phyloP scores from a whole-genome alignment of 2,888 invertebrate species.

The Melieria crassipennis region DNA sequence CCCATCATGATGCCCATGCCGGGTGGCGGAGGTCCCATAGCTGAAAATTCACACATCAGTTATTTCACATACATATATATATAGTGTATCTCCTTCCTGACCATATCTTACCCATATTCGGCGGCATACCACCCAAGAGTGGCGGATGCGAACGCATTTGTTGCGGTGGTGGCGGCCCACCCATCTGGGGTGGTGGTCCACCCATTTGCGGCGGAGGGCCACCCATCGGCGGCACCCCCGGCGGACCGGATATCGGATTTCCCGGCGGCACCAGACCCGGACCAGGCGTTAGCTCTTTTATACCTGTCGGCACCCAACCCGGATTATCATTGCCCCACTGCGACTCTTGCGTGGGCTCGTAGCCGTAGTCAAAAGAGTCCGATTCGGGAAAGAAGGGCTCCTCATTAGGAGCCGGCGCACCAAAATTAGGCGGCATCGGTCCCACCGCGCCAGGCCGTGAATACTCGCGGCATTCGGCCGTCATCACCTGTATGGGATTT shows the following conservation, averaged over 20 bases:
- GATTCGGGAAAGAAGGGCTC: conserved; percentile 66
- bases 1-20: conserved; percentile 55
- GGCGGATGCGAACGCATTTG: conserved; percentile 49
- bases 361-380: conserved; percentile 68
- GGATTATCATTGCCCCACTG: conserved; percentile 74
- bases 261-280: conserved; percentile 61
- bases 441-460: conserved; percentile 70
- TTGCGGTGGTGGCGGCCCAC: conserved; percentile 48
- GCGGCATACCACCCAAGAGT: conserved; percentile 52
- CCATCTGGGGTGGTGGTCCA: conserved; percentile 55
- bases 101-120: conserved; percentile 50
- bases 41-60: conserved; percentile 37
- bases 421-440: conserved; percentile 65
- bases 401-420: conserved; percentile 58
- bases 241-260: conserved; percentile 56
- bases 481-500: conserved; percentile 92
- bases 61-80: background rate
- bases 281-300: conserved; percentile 77
- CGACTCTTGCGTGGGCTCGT: conserved; percentile 78
- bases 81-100: conserved; percentile 19
- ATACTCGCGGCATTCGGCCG: conserved; percentile 88
- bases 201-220: conserved; percentile 59
- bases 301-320: conserved; percentile 74
- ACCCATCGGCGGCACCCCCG: conserved; percentile 57
- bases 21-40: conserved; percentile 57